A percentile compares a stretch with the other conserved stretches of the same genome.
phyloP scores from a whole-genome alignment of 2,797 vertebrate genomes.

The Lateolabrax maculatus region DNA sequence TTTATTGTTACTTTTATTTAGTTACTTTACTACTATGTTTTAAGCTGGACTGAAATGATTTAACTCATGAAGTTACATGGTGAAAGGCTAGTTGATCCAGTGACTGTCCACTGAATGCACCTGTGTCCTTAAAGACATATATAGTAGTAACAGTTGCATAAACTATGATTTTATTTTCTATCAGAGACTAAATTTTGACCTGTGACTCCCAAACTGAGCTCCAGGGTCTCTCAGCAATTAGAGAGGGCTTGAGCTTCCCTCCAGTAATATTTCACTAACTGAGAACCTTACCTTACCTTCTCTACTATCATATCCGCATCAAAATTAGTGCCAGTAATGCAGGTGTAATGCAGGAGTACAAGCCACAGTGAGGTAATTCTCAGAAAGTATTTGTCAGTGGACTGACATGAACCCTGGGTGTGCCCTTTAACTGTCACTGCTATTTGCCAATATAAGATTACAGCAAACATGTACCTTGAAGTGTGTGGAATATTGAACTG shows the following conservation, averaged over 20 bases:
- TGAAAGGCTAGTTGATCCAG: not conserved
- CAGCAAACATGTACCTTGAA: not conserved
- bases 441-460: not conserved
- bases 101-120: not conserved
- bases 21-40: too few species aligned
- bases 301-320: not conserved
- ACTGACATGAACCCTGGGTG: slow-evolving; percentile 29
- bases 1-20: not conserved
- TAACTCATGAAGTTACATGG: not conserved
- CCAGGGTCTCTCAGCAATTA: too few species aligned
- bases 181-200: too few species aligned
- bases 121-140: not conserved
- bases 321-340: not conserved
- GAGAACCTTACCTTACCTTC: too few species aligned
- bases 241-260: too few species aligned
- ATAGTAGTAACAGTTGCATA: not conserved
- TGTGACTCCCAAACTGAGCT: too few species aligned
- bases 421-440: slow-evolving; percentile 5
- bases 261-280: not conserved
- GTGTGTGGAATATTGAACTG: not conserved
- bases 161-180: too few species aligned
- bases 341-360: not conserved
- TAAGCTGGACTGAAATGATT: not conserved
- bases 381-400: not conserved
- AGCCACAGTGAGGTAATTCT: not conserved